These are phyloP conservation scores for Oppia nitens DNA, from an alignment of 1,140 invertebrate genomes.

Conservation along the genomic window DNA sequence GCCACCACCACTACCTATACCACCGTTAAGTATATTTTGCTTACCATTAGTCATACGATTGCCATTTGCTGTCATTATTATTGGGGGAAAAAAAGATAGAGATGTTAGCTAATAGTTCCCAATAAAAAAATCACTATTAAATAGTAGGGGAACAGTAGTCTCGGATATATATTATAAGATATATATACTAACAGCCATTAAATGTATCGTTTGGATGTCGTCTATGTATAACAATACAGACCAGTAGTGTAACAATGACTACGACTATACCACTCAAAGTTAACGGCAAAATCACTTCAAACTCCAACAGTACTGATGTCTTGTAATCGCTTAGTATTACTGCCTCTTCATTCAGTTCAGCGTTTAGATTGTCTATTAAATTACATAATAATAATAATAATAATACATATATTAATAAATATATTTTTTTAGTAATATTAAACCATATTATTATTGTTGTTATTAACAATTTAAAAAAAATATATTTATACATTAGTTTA, in stretches of 20 bases:
- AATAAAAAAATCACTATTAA: no score
- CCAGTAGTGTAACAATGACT: conserved; percentile 15
- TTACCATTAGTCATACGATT: background rate
- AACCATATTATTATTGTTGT: no score
- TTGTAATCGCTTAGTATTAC: conserved; percentile 11
- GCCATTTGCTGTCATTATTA: background rate
- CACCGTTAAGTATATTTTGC: background rate
- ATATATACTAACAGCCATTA: background rate
- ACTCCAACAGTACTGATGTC: conserved; percentile 15
- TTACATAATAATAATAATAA: no score
- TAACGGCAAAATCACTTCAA: conserved; percentile 18
- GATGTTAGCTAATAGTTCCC: background rate
- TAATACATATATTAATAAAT: no score
- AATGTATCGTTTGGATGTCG: conserved; percentile 12
- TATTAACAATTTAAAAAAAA: no score
- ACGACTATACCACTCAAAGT: conserved; percentile 16
- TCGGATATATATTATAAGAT: no score
- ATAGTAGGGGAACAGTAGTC: no score
- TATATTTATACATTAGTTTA: no score
- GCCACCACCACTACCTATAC: no score
- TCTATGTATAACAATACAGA: conserved; percentile 16
- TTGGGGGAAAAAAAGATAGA: background rate
- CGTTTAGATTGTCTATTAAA: conserved; percentile 35
- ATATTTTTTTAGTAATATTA: no score
- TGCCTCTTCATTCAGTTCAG: background rate